A percentile compares a stretch with the other conserved stretches of the same genome.
Evolutionary conservation across 1,140 invertebrate species (phyloP).

Genomic region (Acromyrmex echinatior): DNA sequence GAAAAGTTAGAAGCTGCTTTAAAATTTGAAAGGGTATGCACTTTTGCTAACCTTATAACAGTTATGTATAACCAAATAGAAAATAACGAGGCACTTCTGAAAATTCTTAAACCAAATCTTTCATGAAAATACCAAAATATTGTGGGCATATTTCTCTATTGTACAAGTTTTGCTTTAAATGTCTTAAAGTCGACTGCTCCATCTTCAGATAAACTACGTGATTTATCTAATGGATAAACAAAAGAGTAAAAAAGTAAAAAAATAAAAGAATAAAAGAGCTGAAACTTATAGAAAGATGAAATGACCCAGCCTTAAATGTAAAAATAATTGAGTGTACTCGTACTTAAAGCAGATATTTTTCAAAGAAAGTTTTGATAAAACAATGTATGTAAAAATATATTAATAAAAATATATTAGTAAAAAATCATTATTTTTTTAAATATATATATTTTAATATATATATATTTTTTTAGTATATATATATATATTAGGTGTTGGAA

Average conservation of each 20-base stretch:
- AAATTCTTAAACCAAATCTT: not conserved
- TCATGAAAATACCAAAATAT: not conserved
- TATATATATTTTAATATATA: not conserved
- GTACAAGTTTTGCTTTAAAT: not conserved
- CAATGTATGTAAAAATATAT: not conserved
- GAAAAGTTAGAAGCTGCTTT: slow-evolving; percentile 35
- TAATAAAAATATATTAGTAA: not conserved
- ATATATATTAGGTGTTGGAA: too few species aligned
- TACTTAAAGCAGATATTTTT: not conserved
- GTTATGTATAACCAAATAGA: slow-evolving; percentile 2
- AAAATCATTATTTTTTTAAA: not conserved
- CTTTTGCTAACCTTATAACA: slow-evolving; percentile 8
- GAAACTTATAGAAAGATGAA: too few species aligned
- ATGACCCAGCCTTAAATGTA: not conserved
- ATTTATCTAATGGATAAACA: too few species aligned
- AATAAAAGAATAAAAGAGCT: too few species aligned
- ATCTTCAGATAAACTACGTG: too few species aligned
- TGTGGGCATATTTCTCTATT: not conserved
- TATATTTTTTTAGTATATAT: too few species aligned
- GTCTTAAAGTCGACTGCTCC: too few species aligned
- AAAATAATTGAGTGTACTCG: not conserved
- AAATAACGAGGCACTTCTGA: not conserved
- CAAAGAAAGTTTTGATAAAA: not conserved
- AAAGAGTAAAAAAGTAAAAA: too few species aligned
- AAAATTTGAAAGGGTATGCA: slow-evolving; percentile 1